Evolutionary conservation across 2,113 vertebrate species (phyloP).

Genomic region (Nyctereutes procyonoides): DNA sequence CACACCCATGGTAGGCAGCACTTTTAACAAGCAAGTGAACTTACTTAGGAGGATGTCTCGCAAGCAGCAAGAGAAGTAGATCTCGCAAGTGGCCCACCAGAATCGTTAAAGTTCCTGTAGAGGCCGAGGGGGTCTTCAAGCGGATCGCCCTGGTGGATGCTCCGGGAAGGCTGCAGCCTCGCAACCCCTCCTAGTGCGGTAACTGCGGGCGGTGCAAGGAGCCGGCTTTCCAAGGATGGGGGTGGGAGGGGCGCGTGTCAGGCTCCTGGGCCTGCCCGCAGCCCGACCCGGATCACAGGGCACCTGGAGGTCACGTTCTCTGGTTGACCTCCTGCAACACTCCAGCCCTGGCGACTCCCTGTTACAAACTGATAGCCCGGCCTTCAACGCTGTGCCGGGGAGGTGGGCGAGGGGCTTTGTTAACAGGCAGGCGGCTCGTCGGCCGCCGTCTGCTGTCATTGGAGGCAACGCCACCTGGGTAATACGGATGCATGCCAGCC

Average conservation of each 20-base stretch:
- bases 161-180: background rate
- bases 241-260: no score
- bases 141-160: no score
- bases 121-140: background rate
- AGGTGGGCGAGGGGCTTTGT: background rate
- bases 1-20: accelerated
- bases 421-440: background rate
- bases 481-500: background rate
- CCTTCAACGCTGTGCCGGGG: no score
- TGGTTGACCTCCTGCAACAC: background rate
- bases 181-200: background rate
- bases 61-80: no score
- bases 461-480: background rate
- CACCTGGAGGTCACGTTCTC: background rate
- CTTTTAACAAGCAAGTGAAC: background rate
- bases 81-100: accelerated
- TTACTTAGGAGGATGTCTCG: background rate
- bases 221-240: background rate
- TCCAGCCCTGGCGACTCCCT: background rate
- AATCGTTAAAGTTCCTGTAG: background rate
- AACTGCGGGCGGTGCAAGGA: background rate
- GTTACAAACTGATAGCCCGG: background rate
- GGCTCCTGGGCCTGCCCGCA: background rate
- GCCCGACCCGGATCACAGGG: accelerated
- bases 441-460: background rate